Evolutionary conservation across 2,113 vertebrate species (phyloP), one percentile per base, ranked within the genome.

Genomic region (Stigmatopora argus): DNA sequence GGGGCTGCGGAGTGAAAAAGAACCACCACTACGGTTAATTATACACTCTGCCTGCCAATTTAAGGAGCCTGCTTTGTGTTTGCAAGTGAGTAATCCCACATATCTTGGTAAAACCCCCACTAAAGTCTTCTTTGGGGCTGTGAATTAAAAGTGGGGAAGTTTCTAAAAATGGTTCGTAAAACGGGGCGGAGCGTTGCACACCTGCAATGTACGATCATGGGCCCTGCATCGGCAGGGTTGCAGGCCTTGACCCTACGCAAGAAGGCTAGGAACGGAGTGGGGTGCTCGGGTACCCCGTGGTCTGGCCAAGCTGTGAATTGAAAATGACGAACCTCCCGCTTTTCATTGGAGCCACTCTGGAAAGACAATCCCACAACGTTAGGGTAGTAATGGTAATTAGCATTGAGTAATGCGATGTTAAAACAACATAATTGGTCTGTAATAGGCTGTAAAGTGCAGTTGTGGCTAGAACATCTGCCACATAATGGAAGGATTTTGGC

Each of bases 261-360:
- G 84, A 99, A 99, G 83, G 97, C 97, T 74, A 99, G 86, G 81
- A 98, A 99, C 0, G 97, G 96, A 13, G 97, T 99, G 19, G 97
- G 96, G 66, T 98, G 96, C 58, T 99, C 96, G 44, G 97, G 97
- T 15, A 98, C 96, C 3, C 97, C 97, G 0, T 99, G 97, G 77
- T 99, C 97, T 11, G 97, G 97, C 97, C 97, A 99, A 52, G 95
- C 96, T 6, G 97, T 99, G 84, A 98, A 98, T 89, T 99, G 97
- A 84, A 99, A 98, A 78, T 99, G 97, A 63, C 97, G 93, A 18
- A 99, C 94, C 88, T 98, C 96, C 52, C 96, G 92, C 78, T 98
- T 98, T 88, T 99, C 96, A 66, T 92, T 96, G 48, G 94, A 96
- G 67, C 91, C 91, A 21, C 87, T 90, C 91, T 92, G 84, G 15